A percentile compares a stretch with the other conserved stretches of the same genome.
These are phyloP conservation scores for Sisor rabdophorus DNA, from an alignment of 2,113 vertebrate genomes.

Conservation along the genomic window DNA sequence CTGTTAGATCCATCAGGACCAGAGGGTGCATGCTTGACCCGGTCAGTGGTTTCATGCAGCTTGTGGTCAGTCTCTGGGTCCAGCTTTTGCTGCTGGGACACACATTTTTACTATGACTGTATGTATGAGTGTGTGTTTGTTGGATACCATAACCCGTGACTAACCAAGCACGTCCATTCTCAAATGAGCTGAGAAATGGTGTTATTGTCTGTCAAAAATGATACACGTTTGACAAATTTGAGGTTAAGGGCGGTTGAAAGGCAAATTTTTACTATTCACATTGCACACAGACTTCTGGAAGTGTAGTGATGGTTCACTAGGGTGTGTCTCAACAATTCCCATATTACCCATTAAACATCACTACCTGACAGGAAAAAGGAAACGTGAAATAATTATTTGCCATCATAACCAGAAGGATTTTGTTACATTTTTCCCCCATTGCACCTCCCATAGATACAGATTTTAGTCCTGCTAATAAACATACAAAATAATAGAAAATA, in stretches of 20 bases:
- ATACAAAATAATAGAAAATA: background rate
- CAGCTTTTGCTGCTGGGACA: conserved; percentile 46
- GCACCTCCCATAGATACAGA: background rate
- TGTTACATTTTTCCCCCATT: background rate
- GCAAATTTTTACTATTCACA: conserved; percentile 21
- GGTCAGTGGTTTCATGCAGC: conserved; percentile 52
- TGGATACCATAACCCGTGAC: conserved; percentile 41
- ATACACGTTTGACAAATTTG: conserved; percentile 49
- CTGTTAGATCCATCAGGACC: conserved; percentile 39
- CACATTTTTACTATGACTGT: conserved; percentile 37
- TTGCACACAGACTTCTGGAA: conserved; percentile 41
- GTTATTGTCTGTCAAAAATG: conserved; percentile 51
- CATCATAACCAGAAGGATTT: background rate
- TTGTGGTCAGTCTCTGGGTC: conserved; percentile 47
- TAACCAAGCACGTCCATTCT: conserved; percentile 51
- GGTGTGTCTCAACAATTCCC: conserved; percentile 25
- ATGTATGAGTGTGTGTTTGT: conserved; percentile 37
- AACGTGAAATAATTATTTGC: conserved; percentile 9
- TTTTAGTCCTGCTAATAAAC: background rate
- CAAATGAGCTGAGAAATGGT: conserved; percentile 49
- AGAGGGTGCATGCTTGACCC: conserved; percentile 48
- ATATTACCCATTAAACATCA: conserved; percentile 21
- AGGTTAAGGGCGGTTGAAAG: conserved; percentile 45
- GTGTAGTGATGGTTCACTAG: conserved; percentile 30
- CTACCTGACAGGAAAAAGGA: conserved; percentile 2